Evolutionary conservation across 2,888 invertebrate species (phyloP), one percentile per base, ranked within the genome.

Genomic region (Mesorhabditis spiculigera): DNA sequence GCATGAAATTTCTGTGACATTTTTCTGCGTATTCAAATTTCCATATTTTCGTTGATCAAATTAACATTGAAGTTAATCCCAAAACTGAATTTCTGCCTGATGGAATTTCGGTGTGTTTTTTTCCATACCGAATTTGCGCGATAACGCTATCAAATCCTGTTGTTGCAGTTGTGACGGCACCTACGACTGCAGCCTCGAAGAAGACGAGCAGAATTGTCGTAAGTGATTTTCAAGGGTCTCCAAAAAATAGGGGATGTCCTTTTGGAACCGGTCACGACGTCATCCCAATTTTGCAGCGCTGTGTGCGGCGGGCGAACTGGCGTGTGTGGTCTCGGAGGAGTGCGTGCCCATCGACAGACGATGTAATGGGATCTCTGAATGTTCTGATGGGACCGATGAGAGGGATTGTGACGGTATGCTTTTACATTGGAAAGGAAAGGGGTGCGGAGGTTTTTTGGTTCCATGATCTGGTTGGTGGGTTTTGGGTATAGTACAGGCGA

Each of bases 141-240:
- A 28, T 28, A 28, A 28, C 28, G 28, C 3, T 28, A 28, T 28
- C 28, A 28, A 28, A 28, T 28, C 28, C 28, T 28, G 28, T 28
- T 1, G 1, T 28, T 28, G 28, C 28, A 28, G 85, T 67, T 85
- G 85, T 71, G 85, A 85, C 69, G 85, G 85, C 4, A 78, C 78
- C 43, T 85, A 86, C 71, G 84, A 85, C 70, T 85, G 85, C 66
- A 72, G 78, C 4, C 71, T 85, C 68, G 85, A 85, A 68, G 85
- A 85, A 71, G 85, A 85, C 71, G 85, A 85, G 70, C 85, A 86
- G 69, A 85, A 85, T 67, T 85, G 85, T 71, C 83, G 84, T 85
- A 68, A 73, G 83, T 75, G 67, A 43, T 58, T 66, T 43, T 66
- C 4, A 68, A 4, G 41, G 6, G 43, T 68, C 45, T 41, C 10